Evolutionary conservation across 2,797 vertebrate species (phyloP).

Genomic region (Danio aesculapii): DNA sequence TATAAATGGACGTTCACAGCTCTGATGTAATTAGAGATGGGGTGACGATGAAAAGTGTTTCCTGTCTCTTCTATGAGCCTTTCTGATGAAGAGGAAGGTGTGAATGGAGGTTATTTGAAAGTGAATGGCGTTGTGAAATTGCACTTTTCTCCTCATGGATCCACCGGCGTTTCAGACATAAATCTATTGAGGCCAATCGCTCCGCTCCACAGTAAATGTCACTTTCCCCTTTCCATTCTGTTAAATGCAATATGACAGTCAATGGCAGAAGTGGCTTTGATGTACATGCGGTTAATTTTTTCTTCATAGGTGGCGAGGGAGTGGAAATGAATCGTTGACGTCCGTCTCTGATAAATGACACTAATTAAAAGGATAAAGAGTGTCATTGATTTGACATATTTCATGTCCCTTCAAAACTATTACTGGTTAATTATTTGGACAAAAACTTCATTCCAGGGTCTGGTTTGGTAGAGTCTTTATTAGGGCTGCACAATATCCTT

Average conservation of each 20-base stretch:
- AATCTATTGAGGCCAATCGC: slow-evolving; percentile 52
- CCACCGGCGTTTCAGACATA: slow-evolving; percentile 50
- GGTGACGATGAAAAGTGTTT: slow-evolving; percentile 43
- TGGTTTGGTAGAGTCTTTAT: not conserved
- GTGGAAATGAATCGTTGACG: slow-evolving; percentile 22
- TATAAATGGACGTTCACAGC: slow-evolving; percentile 34
- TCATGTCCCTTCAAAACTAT: slow-evolving; percentile 9
- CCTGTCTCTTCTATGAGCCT: slow-evolving; percentile 16
- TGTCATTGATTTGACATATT: slow-evolving; percentile 4
- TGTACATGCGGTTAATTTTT: slow-evolving; percentile 50
- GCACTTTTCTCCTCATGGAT: slow-evolving; percentile 51
- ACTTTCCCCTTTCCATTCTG: slow-evolving; percentile 45
- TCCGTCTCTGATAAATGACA: slow-evolving; percentile 20
- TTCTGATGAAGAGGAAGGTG: slow-evolving; percentile 48
- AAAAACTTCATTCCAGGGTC: not conserved
- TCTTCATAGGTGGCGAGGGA: slow-evolving; percentile 23
- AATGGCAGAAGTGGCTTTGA: slow-evolving; percentile 59
- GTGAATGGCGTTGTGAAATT: slow-evolving; percentile 54
- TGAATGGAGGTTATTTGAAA: slow-evolving; percentile 61
- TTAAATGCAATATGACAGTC: slow-evolving; percentile 59
- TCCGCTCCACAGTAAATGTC: slow-evolving; percentile 55
- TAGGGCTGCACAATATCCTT: too few relatives aligned
- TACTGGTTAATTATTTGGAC: slow-evolving; percentile 38
- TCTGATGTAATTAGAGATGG: slow-evolving; percentile 49
- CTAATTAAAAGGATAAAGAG: slow-evolving; percentile 42